Conservation (phyloP, 2,888 invertebrate species). For the Cryptocheilus praepositus region DNA sequence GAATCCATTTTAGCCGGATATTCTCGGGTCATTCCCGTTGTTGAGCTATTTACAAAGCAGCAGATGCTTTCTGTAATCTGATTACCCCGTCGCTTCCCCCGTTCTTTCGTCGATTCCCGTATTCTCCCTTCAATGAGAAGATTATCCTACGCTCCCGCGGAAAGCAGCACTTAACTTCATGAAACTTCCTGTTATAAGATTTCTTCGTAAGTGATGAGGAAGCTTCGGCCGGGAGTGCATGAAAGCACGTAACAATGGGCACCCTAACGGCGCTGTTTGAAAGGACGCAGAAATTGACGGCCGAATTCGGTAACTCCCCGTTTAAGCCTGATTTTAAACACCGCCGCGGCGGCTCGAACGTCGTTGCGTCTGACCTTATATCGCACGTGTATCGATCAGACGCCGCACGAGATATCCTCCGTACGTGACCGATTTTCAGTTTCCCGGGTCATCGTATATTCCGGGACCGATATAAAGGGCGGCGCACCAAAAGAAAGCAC, state of each 20-base stretch:
- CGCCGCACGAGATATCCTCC: constrained; percentile 5
- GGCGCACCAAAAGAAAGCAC: constrained; percentile 49
- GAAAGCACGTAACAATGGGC: no score
- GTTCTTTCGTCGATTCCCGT: not conserved
- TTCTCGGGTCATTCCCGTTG: no score
- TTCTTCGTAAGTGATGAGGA: no score
- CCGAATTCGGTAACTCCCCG: no score
- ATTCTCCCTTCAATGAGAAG: not conserved
- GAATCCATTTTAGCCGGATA: no score
- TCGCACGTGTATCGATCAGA: constrained; percentile 24
- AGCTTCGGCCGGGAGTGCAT: no score
- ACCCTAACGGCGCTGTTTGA: not conserved
- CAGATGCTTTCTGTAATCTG: no score
- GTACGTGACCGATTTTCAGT: constrained; percentile 46
- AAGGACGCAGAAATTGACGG: not conserved
- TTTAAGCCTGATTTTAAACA: not conserved
- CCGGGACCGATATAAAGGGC: constrained; percentile 35
- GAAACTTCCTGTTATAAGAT: no score
- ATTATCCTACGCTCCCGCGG: no score
- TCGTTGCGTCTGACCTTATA: constrained; percentile 19
- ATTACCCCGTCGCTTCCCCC: not conserved
- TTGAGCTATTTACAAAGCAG: no score
- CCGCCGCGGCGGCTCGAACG: not conserved
- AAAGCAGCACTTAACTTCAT: no score
- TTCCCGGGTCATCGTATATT: constrained; percentile 18